Conservation (phyloP, 1,140 invertebrate genomes). For the Zophobas morio region DNA sequence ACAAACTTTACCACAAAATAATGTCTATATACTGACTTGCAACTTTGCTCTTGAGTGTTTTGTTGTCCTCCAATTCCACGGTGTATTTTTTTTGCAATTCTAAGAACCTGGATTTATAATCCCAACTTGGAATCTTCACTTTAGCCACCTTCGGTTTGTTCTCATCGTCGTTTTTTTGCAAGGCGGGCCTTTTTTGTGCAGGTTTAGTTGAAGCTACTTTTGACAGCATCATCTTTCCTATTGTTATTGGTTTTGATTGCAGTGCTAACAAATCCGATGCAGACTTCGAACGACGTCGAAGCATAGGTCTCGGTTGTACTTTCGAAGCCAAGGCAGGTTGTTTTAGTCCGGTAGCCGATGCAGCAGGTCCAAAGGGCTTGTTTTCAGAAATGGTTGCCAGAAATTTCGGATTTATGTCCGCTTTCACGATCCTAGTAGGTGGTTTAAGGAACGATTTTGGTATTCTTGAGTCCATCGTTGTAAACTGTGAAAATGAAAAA, state of each 20-base stretch:
- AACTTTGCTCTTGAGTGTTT: slow-evolving; percentile 37
- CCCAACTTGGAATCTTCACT: slow-evolving; percentile 54
- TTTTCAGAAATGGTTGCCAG: not conserved
- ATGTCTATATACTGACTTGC: slow-evolving; percentile 36
- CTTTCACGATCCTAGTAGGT: not conserved
- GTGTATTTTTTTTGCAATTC: slow-evolving; percentile 48
- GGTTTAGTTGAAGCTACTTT: not conserved
- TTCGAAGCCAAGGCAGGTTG: not conserved
- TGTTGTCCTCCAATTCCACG: slow-evolving; percentile 14
- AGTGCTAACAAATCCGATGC: not conserved
- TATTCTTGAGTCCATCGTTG: not conserved
- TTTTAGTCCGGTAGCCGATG: not conserved
- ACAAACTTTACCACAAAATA: not conserved
- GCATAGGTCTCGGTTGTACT: not conserved
- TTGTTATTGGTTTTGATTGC: not conserved
- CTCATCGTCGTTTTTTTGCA: slow-evolving; percentile 25
- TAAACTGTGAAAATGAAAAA: no score
- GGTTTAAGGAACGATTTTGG: not conserved
- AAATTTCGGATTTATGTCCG: not conserved
- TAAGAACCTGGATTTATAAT: slow-evolving; percentile 53
- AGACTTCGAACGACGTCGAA: not conserved
- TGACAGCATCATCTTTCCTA: not conserved
- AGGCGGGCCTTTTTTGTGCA: slow-evolving; percentile 5
- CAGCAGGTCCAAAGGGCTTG: not conserved
- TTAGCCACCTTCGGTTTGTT: slow-evolving; percentile 47